Conservation (phyloP, 2,888 invertebrate species). For the Drosophila cognata region DNA sequence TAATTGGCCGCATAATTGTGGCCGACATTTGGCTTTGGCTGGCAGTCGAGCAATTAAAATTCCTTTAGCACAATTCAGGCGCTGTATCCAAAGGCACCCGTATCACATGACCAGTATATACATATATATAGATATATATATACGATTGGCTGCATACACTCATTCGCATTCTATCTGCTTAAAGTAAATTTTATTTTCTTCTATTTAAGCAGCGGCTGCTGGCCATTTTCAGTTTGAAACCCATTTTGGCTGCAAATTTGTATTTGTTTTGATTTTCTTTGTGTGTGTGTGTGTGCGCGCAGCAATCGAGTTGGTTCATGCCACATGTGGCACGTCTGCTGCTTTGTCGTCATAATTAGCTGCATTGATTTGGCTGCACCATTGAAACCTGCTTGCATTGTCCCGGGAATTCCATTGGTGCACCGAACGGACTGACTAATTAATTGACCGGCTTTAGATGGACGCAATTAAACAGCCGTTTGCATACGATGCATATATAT, state of each 20-base stretch:
- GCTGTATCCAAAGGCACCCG: constrained; percentile 14
- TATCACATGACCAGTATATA: not conserved
- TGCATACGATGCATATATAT: not conserved
- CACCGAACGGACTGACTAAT: not conserved
- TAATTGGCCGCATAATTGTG: constrained; percentile 63
- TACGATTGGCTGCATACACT: constrained; percentile 12
- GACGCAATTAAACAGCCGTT: not conserved
- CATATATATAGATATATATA: not conserved
- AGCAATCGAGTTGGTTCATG: not conserved
- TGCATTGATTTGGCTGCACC: constrained; percentile 26
- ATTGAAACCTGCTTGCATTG: constrained; percentile 22
- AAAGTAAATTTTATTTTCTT: not conserved
- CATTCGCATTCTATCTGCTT: not conserved
- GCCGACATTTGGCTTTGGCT: constrained; percentile 23
- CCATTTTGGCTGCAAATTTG: constrained; percentile 1
- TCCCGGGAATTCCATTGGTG: constrained; percentile 5
- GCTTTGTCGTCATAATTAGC: constrained; percentile 26
- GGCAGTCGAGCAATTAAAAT: constrained; percentile 60
- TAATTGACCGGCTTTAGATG: constrained; percentile 32
- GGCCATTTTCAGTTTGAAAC: not conserved
- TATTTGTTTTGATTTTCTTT: not conserved
- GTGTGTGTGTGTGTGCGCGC: not conserved
- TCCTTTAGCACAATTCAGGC: constrained; percentile 40
- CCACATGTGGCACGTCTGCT: constrained; percentile 20
- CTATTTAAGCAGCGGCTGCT: constrained; percentile 10